Conservation (phyloP, 1,140 invertebrate species). For the Adoxophyes honmai region DNA sequence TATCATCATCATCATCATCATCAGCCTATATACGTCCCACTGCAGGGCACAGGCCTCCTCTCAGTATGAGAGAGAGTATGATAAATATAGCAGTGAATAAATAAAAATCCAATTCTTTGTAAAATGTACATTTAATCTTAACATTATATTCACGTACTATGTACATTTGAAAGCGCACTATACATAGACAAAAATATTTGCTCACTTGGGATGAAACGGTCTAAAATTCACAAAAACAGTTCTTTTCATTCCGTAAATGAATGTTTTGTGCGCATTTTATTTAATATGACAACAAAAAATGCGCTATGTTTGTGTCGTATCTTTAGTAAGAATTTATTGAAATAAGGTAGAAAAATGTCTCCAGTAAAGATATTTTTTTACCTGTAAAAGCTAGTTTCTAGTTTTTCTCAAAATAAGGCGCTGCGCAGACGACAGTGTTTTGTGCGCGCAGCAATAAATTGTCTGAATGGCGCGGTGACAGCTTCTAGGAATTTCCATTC, state of each 20-base stretch:
- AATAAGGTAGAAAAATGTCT: no score
- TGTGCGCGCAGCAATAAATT: no score
- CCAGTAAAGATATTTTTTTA: no score
- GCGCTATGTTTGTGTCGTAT: not conserved
- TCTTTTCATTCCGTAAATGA: slow-evolving; percentile 11
- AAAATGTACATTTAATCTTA: slow-evolving; percentile 77
- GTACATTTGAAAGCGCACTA: slow-evolving; percentile 67
- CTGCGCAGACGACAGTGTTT: no score
- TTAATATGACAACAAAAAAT: slow-evolving; percentile 24
- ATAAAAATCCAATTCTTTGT: slow-evolving; percentile 48
- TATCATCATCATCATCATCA: not conserved
- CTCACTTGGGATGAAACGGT: slow-evolving; percentile 19
- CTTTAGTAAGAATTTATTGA: no score
- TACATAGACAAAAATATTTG: slow-evolving; percentile 62
- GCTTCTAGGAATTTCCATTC: no score
- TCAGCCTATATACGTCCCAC: no score
- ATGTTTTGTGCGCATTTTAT: slow-evolving; percentile 39
- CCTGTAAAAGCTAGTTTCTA: no score
- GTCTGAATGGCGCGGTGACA: no score
- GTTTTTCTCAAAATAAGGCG: no score
- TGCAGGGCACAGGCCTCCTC: no score
- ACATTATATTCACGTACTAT: slow-evolving; percentile 64
- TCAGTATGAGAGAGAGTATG: no score
- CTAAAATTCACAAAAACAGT: not conserved
- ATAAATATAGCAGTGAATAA: not conserved